Evolutionary conservation across 2,113 vertebrate species (phyloP).

Genomic region (Epinephelus lanceolatus): DNA sequence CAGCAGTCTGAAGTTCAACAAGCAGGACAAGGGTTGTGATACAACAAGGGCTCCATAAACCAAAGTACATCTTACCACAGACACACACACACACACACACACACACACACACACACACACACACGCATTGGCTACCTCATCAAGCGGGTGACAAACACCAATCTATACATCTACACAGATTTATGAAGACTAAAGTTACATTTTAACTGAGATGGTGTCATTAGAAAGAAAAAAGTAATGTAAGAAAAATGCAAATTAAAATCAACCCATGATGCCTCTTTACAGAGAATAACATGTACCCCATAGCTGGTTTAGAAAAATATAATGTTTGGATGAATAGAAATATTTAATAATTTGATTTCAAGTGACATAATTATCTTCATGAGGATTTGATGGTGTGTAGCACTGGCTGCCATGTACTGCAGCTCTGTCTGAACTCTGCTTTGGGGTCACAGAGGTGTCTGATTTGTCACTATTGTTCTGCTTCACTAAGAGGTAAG

Average conservation of each 20-base stretch:
- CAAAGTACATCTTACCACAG: conserved; percentile 83
- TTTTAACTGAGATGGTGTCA: not conserved
- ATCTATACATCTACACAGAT: not conserved
- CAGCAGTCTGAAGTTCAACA: conserved; percentile 62
- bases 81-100: not conserved
- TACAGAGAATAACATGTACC: not conserved
- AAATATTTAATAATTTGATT: not conserved
- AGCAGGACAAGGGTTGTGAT: conserved; percentile 82
- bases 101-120: conserved; percentile 13
- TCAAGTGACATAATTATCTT: not conserved
- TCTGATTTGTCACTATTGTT: conserved; percentile 63
- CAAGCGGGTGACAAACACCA: not conserved
- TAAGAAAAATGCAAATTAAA: not conserved
- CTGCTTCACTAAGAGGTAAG: conserved; percentile 34
- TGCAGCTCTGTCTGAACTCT: conserved; percentile 22
- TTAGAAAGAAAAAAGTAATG: not conserved
- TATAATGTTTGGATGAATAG: not conserved
- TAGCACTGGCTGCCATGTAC: not conserved
- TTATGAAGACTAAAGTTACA: not conserved
- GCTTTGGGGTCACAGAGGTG: conserved; percentile 32
- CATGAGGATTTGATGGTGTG: not conserved
- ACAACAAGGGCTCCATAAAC: conserved; percentile 86
- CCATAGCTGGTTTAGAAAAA: not conserved
- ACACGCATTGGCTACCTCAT: not conserved
- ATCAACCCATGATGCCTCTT: not conserved